Evolutionary conservation across 2,797 vertebrate genomes (phyloP).

Genomic region (Rhinogobio ventralis): DNA sequence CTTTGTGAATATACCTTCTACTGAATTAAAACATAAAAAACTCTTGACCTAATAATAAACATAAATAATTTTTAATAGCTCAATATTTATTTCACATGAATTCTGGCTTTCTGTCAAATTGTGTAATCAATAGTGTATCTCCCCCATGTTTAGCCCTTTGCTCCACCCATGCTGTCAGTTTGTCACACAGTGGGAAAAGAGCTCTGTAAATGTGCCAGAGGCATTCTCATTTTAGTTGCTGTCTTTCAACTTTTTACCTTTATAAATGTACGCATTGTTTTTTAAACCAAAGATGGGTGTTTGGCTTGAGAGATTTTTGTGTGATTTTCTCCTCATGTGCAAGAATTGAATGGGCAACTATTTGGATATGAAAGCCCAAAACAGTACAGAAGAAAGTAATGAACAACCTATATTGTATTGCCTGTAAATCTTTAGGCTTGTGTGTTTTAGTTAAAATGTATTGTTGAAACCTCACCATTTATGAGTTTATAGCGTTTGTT

Average conservation of each 20-base stretch:
- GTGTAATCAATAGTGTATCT: slow-evolving; percentile 8
- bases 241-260: slow-evolving; percentile 22
- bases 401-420: not conserved
- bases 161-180: slow-evolving; percentile 39
- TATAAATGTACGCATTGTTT: slow-evolving; percentile 18
- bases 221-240: slow-evolving; percentile 28
- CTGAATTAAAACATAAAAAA: not conserved
- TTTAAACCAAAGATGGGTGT: not conserved
- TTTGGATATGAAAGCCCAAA: not conserved
- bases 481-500: not conserved
- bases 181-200: slow-evolving; percentile 31
- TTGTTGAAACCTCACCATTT: not conserved
- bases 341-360: not conserved
- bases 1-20: not conserved
- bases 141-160: not conserved
- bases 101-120: not conserved
- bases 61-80: not conserved
- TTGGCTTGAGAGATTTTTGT: not conserved
- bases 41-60: not conserved
- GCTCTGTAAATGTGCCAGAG: slow-evolving; percentile 25
- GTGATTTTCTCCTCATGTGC: not conserved
- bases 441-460: not conserved
- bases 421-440: not conserved
- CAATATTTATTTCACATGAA: not conserved
- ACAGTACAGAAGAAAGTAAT: not conserved